A percentile compares a stretch with the other conserved stretches of the same genome.
phyloP scores from a whole-genome alignment of 2,888 invertebrate genomes.

The Clivina fossor region DNA sequence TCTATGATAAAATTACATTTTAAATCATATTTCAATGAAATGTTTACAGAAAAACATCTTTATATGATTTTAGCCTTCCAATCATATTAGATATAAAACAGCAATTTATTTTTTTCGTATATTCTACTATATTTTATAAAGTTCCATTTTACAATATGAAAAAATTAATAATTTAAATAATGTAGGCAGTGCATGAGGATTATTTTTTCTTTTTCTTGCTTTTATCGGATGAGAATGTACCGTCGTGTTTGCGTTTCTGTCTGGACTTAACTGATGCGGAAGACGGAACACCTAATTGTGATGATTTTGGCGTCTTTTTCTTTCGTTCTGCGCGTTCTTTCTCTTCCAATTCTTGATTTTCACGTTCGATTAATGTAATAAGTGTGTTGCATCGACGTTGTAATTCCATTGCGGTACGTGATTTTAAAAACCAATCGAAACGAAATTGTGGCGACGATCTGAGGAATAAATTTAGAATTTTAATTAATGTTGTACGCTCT shows the following conservation, averaged over 20 bases:
- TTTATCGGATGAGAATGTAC: conserved; percentile 54
- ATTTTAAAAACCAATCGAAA: conserved; percentile 99
- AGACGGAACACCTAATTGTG: conserved; percentile 52
- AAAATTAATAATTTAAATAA: too few relatives aligned
- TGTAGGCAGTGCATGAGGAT: too few relatives aligned
- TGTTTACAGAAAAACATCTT: too few relatives aligned
- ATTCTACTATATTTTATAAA: too few relatives aligned
- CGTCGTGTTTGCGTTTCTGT: conserved; percentile 68
- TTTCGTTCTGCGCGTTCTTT: conserved; percentile 89
- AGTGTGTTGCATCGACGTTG: conserved; percentile 97
- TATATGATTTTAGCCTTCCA: too few relatives aligned
- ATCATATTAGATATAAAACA: too few relatives aligned
- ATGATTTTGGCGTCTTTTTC: conserved; percentile 64
- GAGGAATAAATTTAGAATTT: conserved; percentile 9
- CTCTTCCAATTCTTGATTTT: conserved; percentile 96
- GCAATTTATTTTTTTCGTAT: too few relatives aligned
- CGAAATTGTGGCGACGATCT: conserved; percentile 85
- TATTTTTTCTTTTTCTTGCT: conserved; percentile 62
- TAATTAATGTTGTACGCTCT: too few relatives aligned
- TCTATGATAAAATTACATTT: too few relatives aligned
- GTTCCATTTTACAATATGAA: too few relatives aligned
- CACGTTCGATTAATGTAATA: conserved; percentile 96
- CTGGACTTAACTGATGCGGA: conserved; percentile 61
- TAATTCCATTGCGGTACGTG: conserved; percentile 93
- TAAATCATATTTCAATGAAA: too few relatives aligned